Base-by-base conservation (phyloP, 2,888 invertebrate genomes). In the Macaria notata region DNA sequence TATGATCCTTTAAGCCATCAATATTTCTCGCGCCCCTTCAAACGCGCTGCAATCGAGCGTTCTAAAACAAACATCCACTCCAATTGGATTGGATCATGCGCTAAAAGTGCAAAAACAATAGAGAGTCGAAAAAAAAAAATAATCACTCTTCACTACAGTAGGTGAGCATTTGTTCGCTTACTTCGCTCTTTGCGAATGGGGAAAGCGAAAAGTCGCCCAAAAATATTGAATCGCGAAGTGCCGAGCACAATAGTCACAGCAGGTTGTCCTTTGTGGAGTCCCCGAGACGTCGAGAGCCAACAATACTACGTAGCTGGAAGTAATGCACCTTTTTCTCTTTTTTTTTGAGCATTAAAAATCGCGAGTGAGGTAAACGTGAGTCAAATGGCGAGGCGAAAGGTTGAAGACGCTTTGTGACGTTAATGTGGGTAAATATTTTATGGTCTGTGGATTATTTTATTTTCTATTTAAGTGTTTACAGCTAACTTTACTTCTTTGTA, bases 141-240 rank as follows among this genome's bases (percentile, higher is more conserved):
- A 76, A 77, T 79, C 75, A 79, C 41, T 41, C 33, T 36, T 81
- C 46, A 49, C 29, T 50, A 49, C 19, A 46, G 42, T 60, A 81
- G 83, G 82, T 81, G 83, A 74, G 78, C 86, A 85, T 81, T 87
- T 87, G 86, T 86, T 79, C 83, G 82, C 86, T 81, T 76, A 78
- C 79, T 71, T 63, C 70, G 81, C 83, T 56, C 56, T 46, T 50
- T 62, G 8, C 43, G 45, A 33, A 46, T 47, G 50, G 48, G 63
- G 64, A 62, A 55, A 56, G 54, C 59, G 56, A 65, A 41, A 71
- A 86, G 82, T 87, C 88, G 85, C 87, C 88, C 81, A 89, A 89
- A 89, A 90, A 41, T 90, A 89, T 89, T 90, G 89, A 88, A 81
- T 87, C 78, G 83, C 86, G 83, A 88, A 88, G 88, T 89, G 88